A percentile compares a stretch with the other conserved stretches of the same genome.
Evolutionary conservation across 1,140 invertebrate genomes (phyloP).

Genomic region (Drosophila lacertosa): DNA sequence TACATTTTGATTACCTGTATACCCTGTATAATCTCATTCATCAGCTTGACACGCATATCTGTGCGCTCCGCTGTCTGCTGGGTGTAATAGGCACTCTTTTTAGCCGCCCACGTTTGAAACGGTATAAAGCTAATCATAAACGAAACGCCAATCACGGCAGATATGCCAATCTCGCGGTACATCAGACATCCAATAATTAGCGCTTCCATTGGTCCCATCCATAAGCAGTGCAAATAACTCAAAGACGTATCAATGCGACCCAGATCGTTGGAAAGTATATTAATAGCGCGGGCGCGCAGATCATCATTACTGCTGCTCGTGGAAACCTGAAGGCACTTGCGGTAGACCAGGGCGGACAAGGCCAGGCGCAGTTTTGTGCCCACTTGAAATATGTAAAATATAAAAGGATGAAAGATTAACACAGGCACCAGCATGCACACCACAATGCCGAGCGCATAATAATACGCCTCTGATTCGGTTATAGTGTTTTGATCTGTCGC

Average conservation of each 20-base stretch:
- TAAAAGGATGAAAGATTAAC: constrained; percentile 91
- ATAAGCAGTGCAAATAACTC: constrained; percentile 88
- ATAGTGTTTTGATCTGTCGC: constrained; percentile 84
- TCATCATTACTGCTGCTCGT: constrained; percentile 91
- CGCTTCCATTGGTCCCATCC: constrained; percentile 91
- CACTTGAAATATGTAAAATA: constrained; percentile 89
- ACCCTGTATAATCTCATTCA: constrained; percentile 93
- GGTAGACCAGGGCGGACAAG: constrained; percentile 92
- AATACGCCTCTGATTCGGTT: constrained; percentile 86
- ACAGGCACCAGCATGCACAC: constrained; percentile 87
- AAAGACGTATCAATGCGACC: constrained; percentile 89
- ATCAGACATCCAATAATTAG: constrained; percentile 90
- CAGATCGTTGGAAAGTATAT: constrained; percentile 94
- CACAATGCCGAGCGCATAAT: constrained; percentile 89
- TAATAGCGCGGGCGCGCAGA: constrained; percentile 93
- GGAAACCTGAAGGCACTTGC: constrained; percentile 89
- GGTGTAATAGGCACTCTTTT: constrained; percentile 87
- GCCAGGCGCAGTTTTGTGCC: constrained; percentile 91
- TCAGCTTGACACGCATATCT: constrained; percentile 92
- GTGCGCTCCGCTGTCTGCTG: constrained; percentile 86
- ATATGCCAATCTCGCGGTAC: constrained; percentile 89
- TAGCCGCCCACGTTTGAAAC: constrained; percentile 91
- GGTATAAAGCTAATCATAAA: constrained; percentile 93
- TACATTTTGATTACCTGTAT: constrained; percentile 96
- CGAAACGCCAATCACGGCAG: constrained; percentile 90